Evolutionary conservation across 2,888 invertebrate genomes (phyloP).

Genomic region (Oasisia sp.): DNA sequence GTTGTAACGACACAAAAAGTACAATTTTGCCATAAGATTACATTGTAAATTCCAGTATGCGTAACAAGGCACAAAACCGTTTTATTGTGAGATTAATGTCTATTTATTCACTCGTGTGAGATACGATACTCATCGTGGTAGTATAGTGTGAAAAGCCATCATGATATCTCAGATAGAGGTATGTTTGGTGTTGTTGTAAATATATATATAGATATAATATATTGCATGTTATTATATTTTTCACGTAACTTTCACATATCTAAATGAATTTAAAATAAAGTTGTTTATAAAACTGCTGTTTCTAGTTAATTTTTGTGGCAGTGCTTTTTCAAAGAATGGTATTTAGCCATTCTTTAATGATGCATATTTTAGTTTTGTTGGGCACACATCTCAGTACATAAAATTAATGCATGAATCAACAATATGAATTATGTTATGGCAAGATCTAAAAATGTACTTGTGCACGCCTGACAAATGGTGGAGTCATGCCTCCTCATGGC

Average conservation of each 20-base stretch:
- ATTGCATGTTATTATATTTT: conserved; percentile 17
- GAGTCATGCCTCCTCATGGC: too few relatives aligned
- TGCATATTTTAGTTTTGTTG: too few relatives aligned
- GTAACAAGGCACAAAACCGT: neutral
- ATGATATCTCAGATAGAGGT: neutral
- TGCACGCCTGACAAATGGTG: too few relatives aligned
- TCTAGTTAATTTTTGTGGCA: neutral
- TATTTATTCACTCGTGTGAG: neutral
- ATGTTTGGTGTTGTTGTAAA: neutral
- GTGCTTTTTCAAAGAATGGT: neutral
- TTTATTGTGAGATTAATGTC: neutral
- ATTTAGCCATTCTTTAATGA: neutral
- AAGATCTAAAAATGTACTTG: too few relatives aligned
- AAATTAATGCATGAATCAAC: too few relatives aligned
- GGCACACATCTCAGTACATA: too few relatives aligned
- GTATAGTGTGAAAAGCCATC: neutral
- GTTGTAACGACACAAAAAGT: neutral
- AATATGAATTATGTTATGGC: too few relatives aligned
- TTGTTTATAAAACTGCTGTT: neutral
- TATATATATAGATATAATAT: neutral
- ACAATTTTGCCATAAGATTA: neutral
- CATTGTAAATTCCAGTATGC: neutral
- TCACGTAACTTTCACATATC: neutral
- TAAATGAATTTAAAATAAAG: neutral
- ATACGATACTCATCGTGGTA: neutral